Conservation (phyloP, 2,797 vertebrate species). For the Centropyge bicolor region DNA sequence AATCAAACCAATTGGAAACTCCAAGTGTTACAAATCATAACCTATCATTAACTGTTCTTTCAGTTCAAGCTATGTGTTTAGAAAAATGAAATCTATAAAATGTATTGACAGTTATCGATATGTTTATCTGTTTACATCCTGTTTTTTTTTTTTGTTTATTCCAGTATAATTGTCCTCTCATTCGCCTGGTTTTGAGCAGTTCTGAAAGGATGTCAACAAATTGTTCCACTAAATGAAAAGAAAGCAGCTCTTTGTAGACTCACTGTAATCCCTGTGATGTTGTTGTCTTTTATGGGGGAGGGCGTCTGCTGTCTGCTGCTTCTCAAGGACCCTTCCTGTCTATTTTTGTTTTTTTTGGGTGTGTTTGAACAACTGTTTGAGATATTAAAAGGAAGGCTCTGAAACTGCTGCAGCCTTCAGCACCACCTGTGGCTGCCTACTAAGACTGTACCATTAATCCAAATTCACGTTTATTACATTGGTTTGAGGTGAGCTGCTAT, state of each 20-base stretch:
- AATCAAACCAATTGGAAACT: background rate
- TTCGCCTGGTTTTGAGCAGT: background rate
- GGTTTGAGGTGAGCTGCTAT: background rate
- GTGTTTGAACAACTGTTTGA: constrained; percentile 31
- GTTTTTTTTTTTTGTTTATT: background rate
- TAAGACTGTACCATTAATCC: constrained; percentile 16
- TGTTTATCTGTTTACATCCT: background rate
- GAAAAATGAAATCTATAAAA: background rate
- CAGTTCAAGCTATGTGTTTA: background rate
- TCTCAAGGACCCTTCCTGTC: constrained; percentile 23
- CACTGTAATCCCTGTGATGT: background rate
- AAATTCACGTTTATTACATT: constrained; percentile 16
- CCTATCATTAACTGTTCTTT: background rate
- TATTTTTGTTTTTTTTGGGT: constrained; percentile 18
- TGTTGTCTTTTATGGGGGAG: background rate
- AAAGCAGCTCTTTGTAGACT: background rate
- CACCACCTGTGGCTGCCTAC: constrained; percentile 40
- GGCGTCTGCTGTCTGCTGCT: background rate
- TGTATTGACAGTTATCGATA: background rate
- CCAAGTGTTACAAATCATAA: background rate
- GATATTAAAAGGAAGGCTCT: constrained; percentile 10
- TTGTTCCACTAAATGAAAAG: background rate
- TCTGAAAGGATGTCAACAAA: background rate
- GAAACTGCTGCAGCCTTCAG: constrained; percentile 30
- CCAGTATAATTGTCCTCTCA: background rate